A percentile compares a stretch with the other conserved stretches of the same genome.
These are phyloP conservation scores for Andrena hattorfiana DNA, from an alignment of 2,888 invertebrate species.

Conservation along the genomic window DNA sequence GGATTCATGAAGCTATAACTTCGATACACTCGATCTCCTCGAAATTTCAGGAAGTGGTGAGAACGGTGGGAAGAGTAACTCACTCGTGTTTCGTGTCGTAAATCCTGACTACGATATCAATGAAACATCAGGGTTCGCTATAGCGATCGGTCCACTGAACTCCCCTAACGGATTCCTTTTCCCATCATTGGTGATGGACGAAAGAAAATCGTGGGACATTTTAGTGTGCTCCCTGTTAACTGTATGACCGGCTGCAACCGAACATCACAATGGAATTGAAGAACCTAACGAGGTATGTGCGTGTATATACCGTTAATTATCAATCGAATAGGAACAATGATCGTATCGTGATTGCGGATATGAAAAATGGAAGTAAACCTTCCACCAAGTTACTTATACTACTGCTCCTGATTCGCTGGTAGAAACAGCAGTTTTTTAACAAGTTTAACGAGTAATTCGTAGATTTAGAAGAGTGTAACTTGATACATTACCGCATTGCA, in stretches of 20 bases:
- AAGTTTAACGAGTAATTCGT: neutral
- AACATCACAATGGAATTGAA: slow-evolving; percentile 27
- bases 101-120: slow-evolving; percentile 14
- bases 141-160: slow-evolving; percentile 35
- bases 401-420: neutral
- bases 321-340: neutral
- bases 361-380: neutral
- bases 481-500: neutral
- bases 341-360: neutral
- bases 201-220: slow-evolving; percentile 46
- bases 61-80: neutral
- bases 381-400: neutral
- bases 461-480: neutral
- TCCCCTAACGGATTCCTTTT: slow-evolving; percentile 17
- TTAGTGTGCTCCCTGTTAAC: slow-evolving; percentile 14
- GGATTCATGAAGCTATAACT: neutral
- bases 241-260: neutral
- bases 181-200: slow-evolving; percentile 35
- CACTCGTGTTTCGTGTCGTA: neutral
- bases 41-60: neutral
- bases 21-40: slow-evolving; percentile 6
- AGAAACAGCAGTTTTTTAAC: neutral
- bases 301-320: neutral
- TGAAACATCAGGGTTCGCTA: slow-evolving; percentile 28
- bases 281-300: slow-evolving; percentile 7